A percentile compares a stretch with the other conserved stretches of the same genome.
Conservation (phyloP, 2,888 invertebrate genomes). For the Pemphredon lugubris region DNA sequence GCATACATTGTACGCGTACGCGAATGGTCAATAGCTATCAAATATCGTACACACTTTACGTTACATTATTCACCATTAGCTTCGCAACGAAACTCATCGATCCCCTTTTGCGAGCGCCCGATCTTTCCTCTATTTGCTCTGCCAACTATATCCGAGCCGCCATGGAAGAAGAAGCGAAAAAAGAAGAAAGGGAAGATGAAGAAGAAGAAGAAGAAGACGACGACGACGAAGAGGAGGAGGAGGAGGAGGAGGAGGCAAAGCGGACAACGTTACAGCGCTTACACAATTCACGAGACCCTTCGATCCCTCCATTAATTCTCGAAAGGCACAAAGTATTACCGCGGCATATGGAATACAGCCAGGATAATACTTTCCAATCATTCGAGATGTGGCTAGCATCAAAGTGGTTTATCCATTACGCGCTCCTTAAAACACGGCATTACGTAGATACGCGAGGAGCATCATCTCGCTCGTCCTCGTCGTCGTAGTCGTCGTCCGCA, state of each 20-base stretch:
- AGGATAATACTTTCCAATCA: conserved; percentile 40
- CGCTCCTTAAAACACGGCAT: conserved; percentile 22
- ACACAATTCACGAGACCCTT: conserved; percentile 42
- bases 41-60: conserved; percentile 15
- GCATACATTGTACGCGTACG: neutral
- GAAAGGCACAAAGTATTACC: conserved; percentile 9
- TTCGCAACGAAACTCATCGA: conserved; percentile 29
- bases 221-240: neutral
- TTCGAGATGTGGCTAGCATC: conserved; percentile 11
- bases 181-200: conserved; percentile 19
- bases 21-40: conserved; percentile 9
- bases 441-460: neutral
- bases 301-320: conserved; percentile 43
- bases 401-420: conserved; percentile 31
- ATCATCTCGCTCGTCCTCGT: too few relatives aligned
- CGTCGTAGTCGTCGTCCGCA: conserved; percentile 12
- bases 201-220: conserved; percentile 12
- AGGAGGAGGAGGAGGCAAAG: conserved; percentile 18
- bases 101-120: neutral
- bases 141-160: conserved; percentile 19
- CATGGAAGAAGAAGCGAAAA: conserved; percentile 12
- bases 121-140: conserved; percentile 35
- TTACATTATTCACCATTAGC: conserved; percentile 33
- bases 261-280: conserved; percentile 38
- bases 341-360: conserved; percentile 17